phyloP scores from a whole-genome alignment of 2,113 vertebrate genomes.

The Scortum barcoo region DNA sequence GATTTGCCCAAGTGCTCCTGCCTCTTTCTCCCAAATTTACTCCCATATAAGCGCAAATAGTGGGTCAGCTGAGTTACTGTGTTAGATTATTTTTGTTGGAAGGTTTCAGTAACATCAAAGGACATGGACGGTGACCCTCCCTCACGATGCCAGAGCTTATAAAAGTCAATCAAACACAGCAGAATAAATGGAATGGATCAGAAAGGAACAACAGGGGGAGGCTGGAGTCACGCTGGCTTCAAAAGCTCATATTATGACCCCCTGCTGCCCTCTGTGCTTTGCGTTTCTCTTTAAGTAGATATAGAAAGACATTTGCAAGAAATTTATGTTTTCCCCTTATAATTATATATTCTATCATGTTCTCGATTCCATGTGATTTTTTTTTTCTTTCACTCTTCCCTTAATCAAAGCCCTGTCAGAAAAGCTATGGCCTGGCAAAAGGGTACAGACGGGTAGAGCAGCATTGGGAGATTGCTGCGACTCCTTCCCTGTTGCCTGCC shows the following conservation, averaged over 20 bases:
- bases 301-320: conserved; percentile 32
- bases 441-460: conserved; percentile 33
- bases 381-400: not conserved
- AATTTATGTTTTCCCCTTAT: conserved; percentile 62
- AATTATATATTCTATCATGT: conserved; percentile 50
- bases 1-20: not conserved
- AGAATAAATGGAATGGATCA: conserved; percentile 50
- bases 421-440: conserved; percentile 33
- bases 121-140: conserved; percentile 37
- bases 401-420: conserved; percentile 66
- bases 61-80: conserved; percentile 28
- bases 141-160: conserved; percentile 1
- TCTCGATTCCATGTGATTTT: conserved; percentile 52
- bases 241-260: conserved; percentile 48
- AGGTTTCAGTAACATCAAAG: conserved; percentile 47
- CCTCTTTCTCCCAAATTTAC: not conserved
- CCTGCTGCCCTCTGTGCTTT: conserved; percentile 54
- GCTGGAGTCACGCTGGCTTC: conserved; percentile 41
- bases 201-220: conserved; percentile 37
- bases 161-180: conserved; percentile 49
- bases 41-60: conserved; percentile 1
- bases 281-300: conserved; percentile 36
- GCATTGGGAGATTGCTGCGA: conserved; percentile 28
- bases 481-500: conserved; percentile 37
- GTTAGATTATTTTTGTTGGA: conserved; percentile 5